Evolutionary conservation across 2,113 vertebrate species (phyloP).

Genomic region (Tichodroma muraria): DNA sequence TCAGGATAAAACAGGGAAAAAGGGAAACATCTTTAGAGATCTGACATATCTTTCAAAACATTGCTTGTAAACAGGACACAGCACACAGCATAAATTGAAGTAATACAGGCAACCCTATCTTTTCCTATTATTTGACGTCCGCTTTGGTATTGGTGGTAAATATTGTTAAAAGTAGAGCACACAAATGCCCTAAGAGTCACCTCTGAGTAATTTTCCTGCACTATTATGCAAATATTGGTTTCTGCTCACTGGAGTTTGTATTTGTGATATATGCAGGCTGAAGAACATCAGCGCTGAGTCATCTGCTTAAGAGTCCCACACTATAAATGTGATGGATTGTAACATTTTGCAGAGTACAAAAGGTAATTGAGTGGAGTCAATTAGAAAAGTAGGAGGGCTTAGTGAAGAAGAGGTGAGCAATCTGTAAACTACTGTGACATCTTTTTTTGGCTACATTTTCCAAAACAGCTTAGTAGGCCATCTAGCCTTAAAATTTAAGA

Average conservation of each 20-base stretch:
- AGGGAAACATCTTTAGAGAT: neutral
- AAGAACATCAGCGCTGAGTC: constrained; percentile 22
- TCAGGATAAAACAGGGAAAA: neutral
- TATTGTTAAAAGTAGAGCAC: neutral
- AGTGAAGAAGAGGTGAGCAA: neutral
- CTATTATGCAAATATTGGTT: constrained; percentile 36
- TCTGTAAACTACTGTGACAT: neutral
- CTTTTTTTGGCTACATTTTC: neutral
- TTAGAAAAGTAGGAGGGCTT: constrained; percentile 42
- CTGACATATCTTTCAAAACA: neutral
- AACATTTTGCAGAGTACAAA: constrained; percentile 26
- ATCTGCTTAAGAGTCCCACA: constrained; percentile 13
- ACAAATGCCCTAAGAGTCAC: neutral
- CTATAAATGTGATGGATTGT: constrained; percentile 40
- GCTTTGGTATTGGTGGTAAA: neutral
- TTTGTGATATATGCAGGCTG: neutral
- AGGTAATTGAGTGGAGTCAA: constrained; percentile 46
- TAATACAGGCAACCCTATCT: neutral
- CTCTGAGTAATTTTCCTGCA: neutral
- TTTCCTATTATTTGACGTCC: neutral
- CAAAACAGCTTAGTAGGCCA: neutral
- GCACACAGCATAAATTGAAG: neutral
- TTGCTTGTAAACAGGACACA: neutral
- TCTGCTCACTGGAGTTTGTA: neutral
- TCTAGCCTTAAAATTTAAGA: neutral